Conservation (phyloP, 2,113 vertebrate species). For the Gavialis gangeticus region DNA sequence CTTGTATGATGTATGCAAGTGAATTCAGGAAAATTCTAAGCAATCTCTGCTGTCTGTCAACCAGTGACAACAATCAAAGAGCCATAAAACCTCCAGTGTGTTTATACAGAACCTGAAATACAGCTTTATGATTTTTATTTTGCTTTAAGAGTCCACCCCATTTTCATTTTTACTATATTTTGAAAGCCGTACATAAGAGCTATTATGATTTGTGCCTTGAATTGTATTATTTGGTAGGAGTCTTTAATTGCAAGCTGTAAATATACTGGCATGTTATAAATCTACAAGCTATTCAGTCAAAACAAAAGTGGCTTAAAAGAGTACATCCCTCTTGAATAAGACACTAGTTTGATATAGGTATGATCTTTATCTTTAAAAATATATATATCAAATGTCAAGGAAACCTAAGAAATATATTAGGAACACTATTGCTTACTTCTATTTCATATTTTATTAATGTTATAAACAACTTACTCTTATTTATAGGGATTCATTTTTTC, state of each 20-base stretch:
- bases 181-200: background rate
- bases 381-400: background rate
- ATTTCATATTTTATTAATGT: background rate
- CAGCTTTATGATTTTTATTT: background rate
- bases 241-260: background rate
- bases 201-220: fast-evolving
- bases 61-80: background rate
- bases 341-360: background rate
- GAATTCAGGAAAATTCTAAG: conserved; percentile 22
- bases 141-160: background rate
- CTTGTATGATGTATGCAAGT: conserved; percentile 16
- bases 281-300: background rate
- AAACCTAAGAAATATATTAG: background rate
- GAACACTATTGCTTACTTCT: background rate
- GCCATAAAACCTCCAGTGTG: conserved; percentile 6
- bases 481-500: background rate
- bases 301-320: background rate
- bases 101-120: background rate
- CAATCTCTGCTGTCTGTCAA: conserved; percentile 49
- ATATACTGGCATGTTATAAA: background rate
- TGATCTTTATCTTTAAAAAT: background rate
- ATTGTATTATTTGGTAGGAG: background rate
- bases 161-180: background rate
- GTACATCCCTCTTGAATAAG: background rate
- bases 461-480: background rate